Base-by-base conservation (phyloP, 1,140 invertebrate species). In the Rhynchophorus ferrugineus region DNA sequence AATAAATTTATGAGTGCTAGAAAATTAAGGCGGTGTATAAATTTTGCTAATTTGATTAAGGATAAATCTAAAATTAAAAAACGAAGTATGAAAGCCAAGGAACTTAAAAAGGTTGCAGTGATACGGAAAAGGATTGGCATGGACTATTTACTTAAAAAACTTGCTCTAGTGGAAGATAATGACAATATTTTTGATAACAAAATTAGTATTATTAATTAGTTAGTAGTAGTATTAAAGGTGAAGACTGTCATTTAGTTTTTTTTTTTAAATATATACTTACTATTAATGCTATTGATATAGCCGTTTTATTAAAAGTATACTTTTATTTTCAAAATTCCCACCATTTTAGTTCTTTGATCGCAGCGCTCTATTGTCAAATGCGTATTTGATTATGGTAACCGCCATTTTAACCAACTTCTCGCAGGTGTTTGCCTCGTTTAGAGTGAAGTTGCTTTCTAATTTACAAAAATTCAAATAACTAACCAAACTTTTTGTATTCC, bases 351-450 rank as follows among this genome's bases (percentile, higher is more conserved):
- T n/a, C n/a, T n/a, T n/a, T 29, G 24, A 29, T 29, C 5, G 24
- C 24, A 29, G 24, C 24, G 24, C 24, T 11, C 24, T 11, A 6
- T 11, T 29, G 24, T 29, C 11, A 5, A 11, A 29, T 29, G 11
- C 11, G 24, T 29, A 5, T 6, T 29, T 29, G 11, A 29, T 29
- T 5, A 11, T 11, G 5, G 5, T 29, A 29, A 11, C 5, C 57
- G 54, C 54, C 58, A 59, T 58, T 58, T 57, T 49, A 55, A 47
- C 61, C 61, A 62, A 62, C 61, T 60, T 62, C 61, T 49, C 47
- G 49, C 19, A 29, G 21, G 49, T 56, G 18, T 48, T 47, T 29
- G 16, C 14, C 22, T 41, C 17, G 43, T 41, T 50, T 57, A 33
- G 49, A 56, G 61, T 63, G 61, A 63, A 63, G 61, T 63, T 63